Base-by-base conservation (phyloP, 2,888 invertebrate species). In the Chirona hameri region DNA sequence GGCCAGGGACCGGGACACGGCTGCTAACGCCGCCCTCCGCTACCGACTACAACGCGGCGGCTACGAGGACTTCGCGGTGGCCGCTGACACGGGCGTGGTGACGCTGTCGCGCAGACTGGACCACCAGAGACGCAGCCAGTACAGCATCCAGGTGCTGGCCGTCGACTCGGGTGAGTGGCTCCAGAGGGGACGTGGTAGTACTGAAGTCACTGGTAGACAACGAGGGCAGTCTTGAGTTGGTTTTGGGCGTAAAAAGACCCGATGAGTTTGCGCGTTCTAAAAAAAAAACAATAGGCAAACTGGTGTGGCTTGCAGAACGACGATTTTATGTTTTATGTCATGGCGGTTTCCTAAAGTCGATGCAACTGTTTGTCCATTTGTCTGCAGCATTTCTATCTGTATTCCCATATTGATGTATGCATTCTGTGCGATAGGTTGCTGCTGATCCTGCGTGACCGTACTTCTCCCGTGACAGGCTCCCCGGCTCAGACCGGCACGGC, bases 1-100 rank as follows among this genome's bases (percentile, higher is more conserved):
- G 81, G 97, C 97, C 0, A 92, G 91, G 0, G 98, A 98, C 87
- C 90, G 92, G 29, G 97, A 98, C 88, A 93, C 93, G n/a, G 95
- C 95, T 0, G 88, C 93, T 5, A 98, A 98, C 88, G 93, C 97
- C 0, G 91, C 93, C 86, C 90, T 97, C 79, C 90, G 92, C 85
- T 97, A 97, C 88, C 90, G 92, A 84, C 93, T 98, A 85, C 93
- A 94, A 85, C 93, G 93, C 87, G 97, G 97, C 3, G 93, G 93
- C 0, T 92, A 94, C 84, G 95, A 95, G 85, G 93, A 96, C 85
- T 98, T 98, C 87, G 88, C 89, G 0, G 92, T 97, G n/a, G 92
- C 95, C 93, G 0, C 91, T 97, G 31, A 91, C 90, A 0, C 93
- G 0, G 91, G 93, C 0, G 18, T 4, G 39, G 39, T 39, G 39